Percentiles rank a stretch among this genome's conserved stretches.
phyloP scores from a whole-genome alignment of 2,797 vertebrate genomes.

The Coregonus ussuriensis region DNA sequence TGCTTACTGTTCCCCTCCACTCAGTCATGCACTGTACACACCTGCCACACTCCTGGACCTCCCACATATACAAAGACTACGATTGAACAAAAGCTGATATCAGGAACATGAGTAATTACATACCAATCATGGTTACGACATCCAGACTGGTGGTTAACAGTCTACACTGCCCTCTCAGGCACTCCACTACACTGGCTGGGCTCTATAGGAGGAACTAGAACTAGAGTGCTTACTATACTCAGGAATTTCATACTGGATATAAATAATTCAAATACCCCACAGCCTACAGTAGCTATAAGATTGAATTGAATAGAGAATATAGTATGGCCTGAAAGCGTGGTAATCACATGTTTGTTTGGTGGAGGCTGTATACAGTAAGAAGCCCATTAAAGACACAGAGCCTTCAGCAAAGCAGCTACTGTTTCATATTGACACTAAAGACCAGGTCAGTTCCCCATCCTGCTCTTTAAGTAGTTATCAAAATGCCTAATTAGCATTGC shows the following conservation, averaged over 20 bases:
- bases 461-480: background rate
- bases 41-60: slow-evolving; percentile 10
- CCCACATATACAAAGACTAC: background rate
- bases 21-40: slow-evolving; percentile 35
- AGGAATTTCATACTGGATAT: no score
- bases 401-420: background rate
- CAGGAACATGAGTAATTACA: slow-evolving; percentile 20
- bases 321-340: background rate
- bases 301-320: no score
- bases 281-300: no score
- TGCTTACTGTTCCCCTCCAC: slow-evolving; percentile 45
- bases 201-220: background rate
- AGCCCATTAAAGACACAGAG: background rate
- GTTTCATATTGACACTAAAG: background rate
- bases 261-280: no score
- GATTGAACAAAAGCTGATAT: slow-evolving; percentile 38
- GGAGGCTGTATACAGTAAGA: background rate
- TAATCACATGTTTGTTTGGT: background rate
- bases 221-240: no score
- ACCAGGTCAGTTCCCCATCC: background rate
- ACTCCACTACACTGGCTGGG: background rate
- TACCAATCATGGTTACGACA: background rate
- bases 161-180: background rate
- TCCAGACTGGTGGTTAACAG: slow-evolving; percentile 18
- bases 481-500: background rate